A percentile compares a stretch with the other conserved stretches of the same genome.
Conservation (phyloP, 2,888 invertebrate species). For the Rosalia funebris region DNA sequence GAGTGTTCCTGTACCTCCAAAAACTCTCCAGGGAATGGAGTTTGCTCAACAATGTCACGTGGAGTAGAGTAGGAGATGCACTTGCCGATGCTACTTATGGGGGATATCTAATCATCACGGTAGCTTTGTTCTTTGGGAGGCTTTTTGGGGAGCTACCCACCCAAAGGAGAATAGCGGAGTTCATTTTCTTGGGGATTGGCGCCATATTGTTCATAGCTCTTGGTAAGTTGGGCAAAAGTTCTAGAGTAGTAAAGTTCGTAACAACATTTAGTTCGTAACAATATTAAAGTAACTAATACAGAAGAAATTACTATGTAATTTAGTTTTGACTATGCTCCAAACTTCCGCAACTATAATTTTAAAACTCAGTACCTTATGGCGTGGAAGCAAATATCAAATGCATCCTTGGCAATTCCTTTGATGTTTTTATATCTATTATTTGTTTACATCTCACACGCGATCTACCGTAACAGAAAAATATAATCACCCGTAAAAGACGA, state of each 20-base stretch:
- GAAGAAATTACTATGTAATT: too few species aligned
- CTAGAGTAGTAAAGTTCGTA: too few species aligned
- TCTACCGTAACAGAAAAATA: slow-evolving; percentile 2
- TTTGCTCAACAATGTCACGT: slow-evolving; percentile 77
- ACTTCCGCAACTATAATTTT: too few species aligned
- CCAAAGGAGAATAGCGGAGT: slow-evolving; percentile 72
- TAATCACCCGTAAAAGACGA: slow-evolving; percentile 6
- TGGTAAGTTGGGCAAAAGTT: too few species aligned
- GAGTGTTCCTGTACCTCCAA: slow-evolving; percentile 75
- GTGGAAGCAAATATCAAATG: neutral
- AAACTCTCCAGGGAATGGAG: slow-evolving; percentile 81
- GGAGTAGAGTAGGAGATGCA: slow-evolving; percentile 76
- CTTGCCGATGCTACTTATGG: slow-evolving; percentile 76
- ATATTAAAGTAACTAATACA: too few species aligned
- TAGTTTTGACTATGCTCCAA: too few species aligned
- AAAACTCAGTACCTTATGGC: too few species aligned
- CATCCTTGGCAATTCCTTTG: slow-evolving; percentile 17
- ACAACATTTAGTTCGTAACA: too few species aligned
- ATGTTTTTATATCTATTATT: neutral
- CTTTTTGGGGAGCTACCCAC: slow-evolving; percentile 73
- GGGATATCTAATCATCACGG: slow-evolving; percentile 76
- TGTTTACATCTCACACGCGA: neutral
- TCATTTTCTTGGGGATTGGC: slow-evolving; percentile 76
- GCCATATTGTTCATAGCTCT: slow-evolving; percentile 75
- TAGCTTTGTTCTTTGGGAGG: slow-evolving; percentile 74